Evolutionary conservation across 1,140 invertebrate genomes (phyloP).

Genomic region (Acromyrmex echinatior): DNA sequence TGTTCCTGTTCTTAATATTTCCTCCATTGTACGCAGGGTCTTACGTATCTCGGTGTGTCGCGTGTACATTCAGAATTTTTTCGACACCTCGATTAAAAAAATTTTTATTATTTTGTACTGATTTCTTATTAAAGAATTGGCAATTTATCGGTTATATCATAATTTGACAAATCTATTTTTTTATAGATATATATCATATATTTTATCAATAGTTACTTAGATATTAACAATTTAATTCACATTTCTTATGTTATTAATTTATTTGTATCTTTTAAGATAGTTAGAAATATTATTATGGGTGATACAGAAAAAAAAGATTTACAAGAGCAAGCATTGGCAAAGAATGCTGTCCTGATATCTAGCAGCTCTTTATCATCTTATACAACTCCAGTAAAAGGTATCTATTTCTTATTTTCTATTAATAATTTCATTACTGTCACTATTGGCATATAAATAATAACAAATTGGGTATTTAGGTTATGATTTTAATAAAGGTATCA

Average conservation of each 20-base stretch:
- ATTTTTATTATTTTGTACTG: background rate
- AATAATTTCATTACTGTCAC: constrained; percentile 1
- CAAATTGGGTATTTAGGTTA: constrained; percentile 89
- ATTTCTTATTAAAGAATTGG: background rate
- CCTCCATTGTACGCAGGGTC: too few relatives aligned
- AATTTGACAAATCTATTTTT: background rate
- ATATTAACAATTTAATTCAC: background rate
- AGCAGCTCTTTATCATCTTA: constrained; percentile 89
- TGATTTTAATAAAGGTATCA: constrained; percentile 97
- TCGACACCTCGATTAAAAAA: background rate
- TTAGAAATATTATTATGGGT: constrained; percentile 29
- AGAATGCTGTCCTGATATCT: constrained; percentile 90
- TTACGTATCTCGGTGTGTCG: background rate
- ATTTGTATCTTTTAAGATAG: background rate
- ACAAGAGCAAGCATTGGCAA: constrained; percentile 78
- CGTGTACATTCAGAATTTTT: background rate
- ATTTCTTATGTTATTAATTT: background rate
- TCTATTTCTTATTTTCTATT: constrained; percentile 2
- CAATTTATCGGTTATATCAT: background rate
- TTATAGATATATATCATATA: background rate
- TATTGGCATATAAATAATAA: constrained; percentile 25
- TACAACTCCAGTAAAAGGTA: constrained; percentile 89
- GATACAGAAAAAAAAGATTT: constrained; percentile 35
- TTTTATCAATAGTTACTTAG: background rate
- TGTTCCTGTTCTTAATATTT: too few relatives aligned